Evolutionary conservation across 2,888 invertebrate genomes (phyloP).

Genomic region (Rhagophthalmus giganteus): DNA sequence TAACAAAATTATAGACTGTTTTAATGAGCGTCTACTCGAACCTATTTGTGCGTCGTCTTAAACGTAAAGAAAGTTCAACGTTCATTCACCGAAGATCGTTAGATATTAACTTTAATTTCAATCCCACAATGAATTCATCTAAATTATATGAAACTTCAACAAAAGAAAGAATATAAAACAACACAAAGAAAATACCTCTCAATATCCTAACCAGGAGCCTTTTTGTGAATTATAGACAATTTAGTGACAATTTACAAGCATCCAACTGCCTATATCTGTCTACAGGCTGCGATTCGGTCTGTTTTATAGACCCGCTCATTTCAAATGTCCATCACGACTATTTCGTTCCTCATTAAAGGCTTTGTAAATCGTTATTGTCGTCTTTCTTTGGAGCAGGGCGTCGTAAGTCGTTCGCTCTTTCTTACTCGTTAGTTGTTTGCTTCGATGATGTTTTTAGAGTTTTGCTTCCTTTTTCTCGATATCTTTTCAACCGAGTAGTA

Average conservation of each 20-base stretch:
- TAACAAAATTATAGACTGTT: no score
- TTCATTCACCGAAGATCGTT: no score
- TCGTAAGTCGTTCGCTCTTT: slow-evolving; percentile 12
- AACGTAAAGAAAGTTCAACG: no score
- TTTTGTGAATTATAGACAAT: slow-evolving; percentile 38
- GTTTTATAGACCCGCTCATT: slow-evolving; percentile 58
- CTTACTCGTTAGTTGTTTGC: slow-evolving; percentile 30
- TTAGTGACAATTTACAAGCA: slow-evolving; percentile 51
- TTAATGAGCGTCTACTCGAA: no score
- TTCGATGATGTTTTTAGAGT: slow-evolving; percentile 35
- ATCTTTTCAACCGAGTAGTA: slow-evolving; percentile 42
- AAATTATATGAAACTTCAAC: no score
- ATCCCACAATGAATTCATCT: no score
- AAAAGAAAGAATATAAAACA: slow-evolving; percentile 19
- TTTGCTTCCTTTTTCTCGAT: slow-evolving; percentile 39
- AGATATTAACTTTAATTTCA: no score
- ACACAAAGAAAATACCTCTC: slow-evolving; percentile 28
- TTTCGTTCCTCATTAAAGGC: slow-evolving; percentile 67
- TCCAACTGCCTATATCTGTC: slow-evolving; percentile 51
- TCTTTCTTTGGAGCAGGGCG: slow-evolving; percentile 32
- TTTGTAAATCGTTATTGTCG: slow-evolving; percentile 59
- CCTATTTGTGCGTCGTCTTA: no score
- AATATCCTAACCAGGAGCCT: slow-evolving; percentile 30
- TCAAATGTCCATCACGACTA: slow-evolving; percentile 68
- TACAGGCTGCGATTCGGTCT: slow-evolving; percentile 44